Base-by-base conservation (phyloP, 2,888 invertebrate genomes). In the Cylindroiulus punctatus region DNA sequence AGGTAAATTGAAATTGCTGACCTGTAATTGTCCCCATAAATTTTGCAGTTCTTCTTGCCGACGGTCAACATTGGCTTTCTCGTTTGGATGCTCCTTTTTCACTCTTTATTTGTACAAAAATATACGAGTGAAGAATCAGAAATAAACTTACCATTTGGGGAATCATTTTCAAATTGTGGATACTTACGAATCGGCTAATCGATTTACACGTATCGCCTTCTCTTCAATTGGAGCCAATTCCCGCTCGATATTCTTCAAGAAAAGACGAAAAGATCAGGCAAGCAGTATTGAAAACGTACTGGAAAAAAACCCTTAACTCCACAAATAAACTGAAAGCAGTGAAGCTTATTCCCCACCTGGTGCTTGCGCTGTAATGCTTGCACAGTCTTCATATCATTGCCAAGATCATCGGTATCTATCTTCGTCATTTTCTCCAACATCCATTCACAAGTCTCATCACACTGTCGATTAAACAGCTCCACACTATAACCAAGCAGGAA, bases 371-470 rank as follows among this genome's bases (percentile, higher is more conserved):
- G 98, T 88, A 98, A 91, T 0, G 98, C 97, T 89, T 96, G 95
- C 0, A 98, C 97, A 0, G 97, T 97, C 89, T 97, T 95, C 81
- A 98, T 92, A 91, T 98, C 98, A 3, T 95, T 94, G 0, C 96
- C 97, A 40, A 91, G 88, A 86, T 92, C 92, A 84, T 90, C 90
- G n/a, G 90, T 90, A 82, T 96, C 97, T 87, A 98, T 91, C 90
- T 97, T 97, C 88, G 95, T 94, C 92, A 97, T 96, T 91, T 99
- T 99, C 92, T 98, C 98, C 86, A 94, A 93, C 96, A 99, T 98
- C 98, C 99, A 99, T 90, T 98, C 98, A 88, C 95, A 94, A 0
- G 98, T 97, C 90, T 99, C 99, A 90, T 97, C 98, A 91, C 98
- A 99, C 0, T 97, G 97, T 86, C 98, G 95, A 90, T 97, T 95